Conservation (phyloP, 1,140 invertebrate species). For the Steinernema khuongi region DNA sequence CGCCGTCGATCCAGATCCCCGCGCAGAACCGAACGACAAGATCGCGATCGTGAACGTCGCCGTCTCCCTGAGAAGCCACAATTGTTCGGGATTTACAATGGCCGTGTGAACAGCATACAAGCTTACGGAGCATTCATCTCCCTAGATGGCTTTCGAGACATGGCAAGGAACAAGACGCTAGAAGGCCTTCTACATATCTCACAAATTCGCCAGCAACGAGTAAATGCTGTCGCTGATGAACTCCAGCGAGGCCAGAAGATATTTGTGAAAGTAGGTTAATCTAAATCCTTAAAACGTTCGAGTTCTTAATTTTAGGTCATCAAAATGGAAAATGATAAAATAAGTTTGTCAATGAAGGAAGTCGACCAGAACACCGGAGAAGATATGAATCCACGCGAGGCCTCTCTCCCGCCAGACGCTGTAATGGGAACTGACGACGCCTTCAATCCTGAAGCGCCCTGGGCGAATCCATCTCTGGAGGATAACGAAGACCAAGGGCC, state of each 20-base stretch:
- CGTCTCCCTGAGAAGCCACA: slow-evolving; percentile 61
- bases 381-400: slow-evolving; percentile 80
- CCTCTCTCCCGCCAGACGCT: slow-evolving; percentile 45
- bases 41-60: not conserved
- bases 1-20: slow-evolving; percentile 48
- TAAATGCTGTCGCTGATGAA: slow-evolving; percentile 88
- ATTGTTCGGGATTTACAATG: slow-evolving; percentile 75
- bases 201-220: slow-evolving; percentile 80
- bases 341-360: slow-evolving; percentile 93
- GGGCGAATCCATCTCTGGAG: slow-evolving; percentile 46
- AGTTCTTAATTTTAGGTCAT: slow-evolving; percentile 69
- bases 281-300: not conserved
- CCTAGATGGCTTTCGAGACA: slow-evolving; percentile 75
- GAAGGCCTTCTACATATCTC: slow-evolving; percentile 98
- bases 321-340: slow-evolving; percentile 83
- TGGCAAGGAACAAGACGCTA: too few species aligned
- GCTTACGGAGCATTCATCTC: slow-evolving; percentile 94
- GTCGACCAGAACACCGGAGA: slow-evolving; percentile 88
- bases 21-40: not conserved
- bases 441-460: slow-evolving; percentile 72
- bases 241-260: slow-evolving; percentile 74
- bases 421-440: slow-evolving; percentile 57
- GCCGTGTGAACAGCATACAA: slow-evolving; percentile 88
- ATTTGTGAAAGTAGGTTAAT: slow-evolving; percentile 73
- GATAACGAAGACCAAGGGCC: slow-evolving; percentile 66